phyloP scores from a whole-genome alignment of 2,113 vertebrate genomes.

The Trachemys scripta region DNA sequence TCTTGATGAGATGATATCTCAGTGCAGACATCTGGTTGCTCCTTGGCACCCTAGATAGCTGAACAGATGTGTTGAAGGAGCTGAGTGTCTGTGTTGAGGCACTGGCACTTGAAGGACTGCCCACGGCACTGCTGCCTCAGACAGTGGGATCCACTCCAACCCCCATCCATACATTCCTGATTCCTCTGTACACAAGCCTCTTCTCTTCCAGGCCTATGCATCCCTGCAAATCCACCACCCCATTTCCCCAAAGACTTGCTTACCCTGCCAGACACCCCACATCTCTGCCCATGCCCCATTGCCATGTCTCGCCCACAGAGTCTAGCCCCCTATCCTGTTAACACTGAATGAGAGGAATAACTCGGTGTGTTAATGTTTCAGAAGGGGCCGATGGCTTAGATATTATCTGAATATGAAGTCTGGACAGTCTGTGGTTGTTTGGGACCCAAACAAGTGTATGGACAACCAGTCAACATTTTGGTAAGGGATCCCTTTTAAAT shows the following conservation, averaged over 20 bases:
- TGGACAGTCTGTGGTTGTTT: accelerated
- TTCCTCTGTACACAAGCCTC: not conserved
- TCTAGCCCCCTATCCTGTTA: not conserved
- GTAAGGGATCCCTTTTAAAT: not conserved
- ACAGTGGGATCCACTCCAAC: not conserved
- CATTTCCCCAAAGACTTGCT: not conserved
- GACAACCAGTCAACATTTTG: not conserved
- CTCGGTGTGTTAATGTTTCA: not conserved
- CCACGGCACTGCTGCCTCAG: not conserved
- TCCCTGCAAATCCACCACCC: not conserved
- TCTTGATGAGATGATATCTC: not conserved
- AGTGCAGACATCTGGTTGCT: not conserved
- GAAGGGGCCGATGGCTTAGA: not conserved
- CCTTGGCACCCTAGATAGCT: not conserved
- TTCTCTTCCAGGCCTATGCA: not conserved
- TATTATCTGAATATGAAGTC: not conserved
- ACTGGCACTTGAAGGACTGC: not conserved
- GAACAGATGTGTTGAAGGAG: not conserved
- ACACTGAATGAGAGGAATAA: not conserved
- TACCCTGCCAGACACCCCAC: not conserved
- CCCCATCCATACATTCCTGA: not conserved
- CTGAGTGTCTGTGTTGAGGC: not conserved
- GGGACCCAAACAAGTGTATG: accelerated
- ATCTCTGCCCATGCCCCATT: not conserved
- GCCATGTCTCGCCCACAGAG: not conserved